A percentile compares a stretch with the other conserved stretches of the same genome.
Conservation (phyloP, 2,797 vertebrate genomes). For the Ispidina picta region DNA sequence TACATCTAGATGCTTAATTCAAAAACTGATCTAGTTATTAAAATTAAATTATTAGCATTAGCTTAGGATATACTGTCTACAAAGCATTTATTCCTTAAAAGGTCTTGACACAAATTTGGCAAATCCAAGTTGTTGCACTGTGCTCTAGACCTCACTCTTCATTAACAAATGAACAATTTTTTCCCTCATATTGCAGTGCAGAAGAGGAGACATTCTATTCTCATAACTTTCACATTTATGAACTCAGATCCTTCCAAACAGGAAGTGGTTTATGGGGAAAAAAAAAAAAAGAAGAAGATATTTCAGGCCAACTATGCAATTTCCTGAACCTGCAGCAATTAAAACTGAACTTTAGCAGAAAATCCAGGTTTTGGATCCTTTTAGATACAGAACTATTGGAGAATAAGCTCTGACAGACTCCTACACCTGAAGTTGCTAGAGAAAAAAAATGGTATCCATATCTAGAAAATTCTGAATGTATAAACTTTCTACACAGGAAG, state of each 20-base stretch:
- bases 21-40: background rate
- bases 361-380: background rate
- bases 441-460: background rate
- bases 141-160: background rate
- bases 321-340: slow-evolving; percentile 40
- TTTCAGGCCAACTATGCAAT: slow-evolving; percentile 26
- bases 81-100: background rate
- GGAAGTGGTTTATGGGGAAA: slow-evolving; percentile 38
- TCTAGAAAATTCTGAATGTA: background rate
- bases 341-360: slow-evolving; percentile 17
- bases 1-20: background rate
- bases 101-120: background rate
- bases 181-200: background rate
- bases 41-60: background rate
- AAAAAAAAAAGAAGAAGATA: slow-evolving; percentile 6
- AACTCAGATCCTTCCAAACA: slow-evolving; percentile 45
- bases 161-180: background rate
- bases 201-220: background rate
- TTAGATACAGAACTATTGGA: background rate
- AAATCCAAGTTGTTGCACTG: background rate
- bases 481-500: background rate
- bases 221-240: slow-evolving; percentile 23
- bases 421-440: background rate
- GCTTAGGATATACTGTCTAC: background rate
- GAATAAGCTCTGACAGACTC: background rate